Evolutionary conservation across 1,140 invertebrate genomes (phyloP), one percentile per base, ranked within the genome.

Genomic region (Adoxophyes honmai): DNA sequence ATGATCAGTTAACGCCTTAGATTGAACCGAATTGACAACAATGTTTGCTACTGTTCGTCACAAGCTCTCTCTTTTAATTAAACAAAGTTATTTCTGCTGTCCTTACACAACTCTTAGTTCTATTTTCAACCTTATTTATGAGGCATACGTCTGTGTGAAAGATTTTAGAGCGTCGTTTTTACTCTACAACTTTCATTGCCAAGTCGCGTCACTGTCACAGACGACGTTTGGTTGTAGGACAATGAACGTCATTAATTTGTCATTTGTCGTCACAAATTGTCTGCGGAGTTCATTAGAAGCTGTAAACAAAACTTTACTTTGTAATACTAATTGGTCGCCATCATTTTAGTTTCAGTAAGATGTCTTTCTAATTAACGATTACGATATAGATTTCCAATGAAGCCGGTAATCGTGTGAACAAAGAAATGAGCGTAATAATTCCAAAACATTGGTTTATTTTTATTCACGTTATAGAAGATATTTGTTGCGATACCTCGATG

Each of bases 201-300:
- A 21, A 48, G 16, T 48, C 21, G 21, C 21, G 21, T 48, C 42
- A 48, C 42, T 48, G 42, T 48, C 42, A 48, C 42, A 36, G 8
- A 2, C 11, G 42, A 48, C 18, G 18, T 48, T 48, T 11, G 16
- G 21, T 28, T 6, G 2, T 28, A 28, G n/a, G 42, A 48, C 42
- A 48, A 48, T 48, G 42, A 1, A 4, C 18, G 42, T 28, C 42
- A 48, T 48, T 18, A 48, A 48, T 48, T 48, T 16, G 21, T 28
- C 21, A 28, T 28, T 28, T 28, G 21, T 28, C 21, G 21, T 28
- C 21, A 28, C 21, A 28, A 28, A 28, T 28, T 28, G 21, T 28
- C 21, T 28, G 21, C 21, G 21, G 21, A 6, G 21, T 28, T 28
- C 6, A 28, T 28, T 28, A 28, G 21, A 3, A 28, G 21, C 6